Conservation (phyloP, 2,113 vertebrate species). For the Opisthocomus hoazin region DNA sequence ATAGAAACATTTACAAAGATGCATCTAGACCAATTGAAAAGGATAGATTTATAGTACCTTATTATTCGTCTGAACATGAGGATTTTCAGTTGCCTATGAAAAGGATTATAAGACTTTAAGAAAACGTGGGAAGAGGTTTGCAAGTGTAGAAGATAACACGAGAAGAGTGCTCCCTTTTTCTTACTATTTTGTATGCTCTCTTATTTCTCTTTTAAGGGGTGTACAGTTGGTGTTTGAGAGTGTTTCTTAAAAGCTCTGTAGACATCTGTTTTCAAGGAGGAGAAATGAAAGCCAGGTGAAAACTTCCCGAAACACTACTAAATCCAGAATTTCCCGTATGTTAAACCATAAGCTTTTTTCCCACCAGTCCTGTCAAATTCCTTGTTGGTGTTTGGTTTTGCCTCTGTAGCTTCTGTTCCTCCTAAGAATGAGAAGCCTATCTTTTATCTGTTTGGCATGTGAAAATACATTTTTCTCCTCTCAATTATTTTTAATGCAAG, state of each 20-base stretch:
- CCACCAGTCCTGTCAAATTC: background rate
- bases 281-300: background rate
- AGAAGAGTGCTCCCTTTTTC: background rate
- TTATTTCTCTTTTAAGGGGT: background rate
- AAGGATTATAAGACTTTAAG: background rate
- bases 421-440: background rate
- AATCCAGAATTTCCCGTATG: background rate
- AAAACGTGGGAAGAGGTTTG: background rate
- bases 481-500: slow-evolving; percentile 5
- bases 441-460: background rate
- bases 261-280: background rate
- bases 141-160: background rate
- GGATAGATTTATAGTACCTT: background rate
- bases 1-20: background rate
- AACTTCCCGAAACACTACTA: background rate
- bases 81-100: background rate
- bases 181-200: background rate
- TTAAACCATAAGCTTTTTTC: background rate
- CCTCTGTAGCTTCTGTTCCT: background rate
- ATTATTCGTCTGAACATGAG: background rate
- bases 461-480: background rate
- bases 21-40: background rate
- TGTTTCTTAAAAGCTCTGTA: background rate
- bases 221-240: background rate
- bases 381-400: background rate